Percentiles rank a stretch among this genome's conserved stretches.
These are phyloP conservation scores for Nematostella vectensis DNA, from an alignment of 92 coral and sea anemone species.

Conservation along the genomic window DNA sequence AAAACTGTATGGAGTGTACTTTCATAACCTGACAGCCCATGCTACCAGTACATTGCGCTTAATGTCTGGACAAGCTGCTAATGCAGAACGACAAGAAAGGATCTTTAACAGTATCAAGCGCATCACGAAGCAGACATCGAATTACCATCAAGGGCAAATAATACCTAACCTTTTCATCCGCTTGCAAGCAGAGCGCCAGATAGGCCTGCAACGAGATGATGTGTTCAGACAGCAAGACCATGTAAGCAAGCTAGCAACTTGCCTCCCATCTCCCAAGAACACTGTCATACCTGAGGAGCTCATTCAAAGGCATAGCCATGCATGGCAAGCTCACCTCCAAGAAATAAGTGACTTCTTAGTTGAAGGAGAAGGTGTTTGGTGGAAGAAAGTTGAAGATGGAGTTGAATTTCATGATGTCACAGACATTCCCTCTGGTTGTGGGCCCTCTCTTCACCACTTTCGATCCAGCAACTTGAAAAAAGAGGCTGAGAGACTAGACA, in stretches of 20 bases:
- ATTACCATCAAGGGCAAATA: slow-evolving; percentile 29
- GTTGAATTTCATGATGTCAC: no score
- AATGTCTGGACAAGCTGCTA: slow-evolving; percentile 38
- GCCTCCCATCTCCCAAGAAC: slow-evolving; percentile 2
- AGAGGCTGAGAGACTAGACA: slow-evolving; percentile 25
- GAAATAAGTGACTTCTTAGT: no score
- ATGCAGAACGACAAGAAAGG: slow-evolving; percentile 42
- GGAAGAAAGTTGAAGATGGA: background rate
- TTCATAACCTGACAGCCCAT: slow-evolving; percentile 37
- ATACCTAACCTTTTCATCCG: no score
- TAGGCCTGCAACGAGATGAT: slow-evolving; percentile 24
- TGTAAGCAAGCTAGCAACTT: slow-evolving; percentile 9
- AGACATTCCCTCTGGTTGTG: no score
- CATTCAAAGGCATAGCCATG: background rate
- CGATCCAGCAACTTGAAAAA: slow-evolving; percentile 28
- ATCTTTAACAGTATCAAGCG: slow-evolving; percentile 30
- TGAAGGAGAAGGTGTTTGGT: no score
- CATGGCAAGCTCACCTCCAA: no score
- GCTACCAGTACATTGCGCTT: slow-evolving; percentile 45
- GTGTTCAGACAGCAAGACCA: slow-evolving; percentile 22
- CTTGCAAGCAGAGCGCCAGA: slow-evolving; percentile 33
- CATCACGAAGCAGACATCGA: slow-evolving; percentile 37
- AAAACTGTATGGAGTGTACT: slow-evolving; percentile 43
- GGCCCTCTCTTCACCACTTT: slow-evolving; percentile 27
- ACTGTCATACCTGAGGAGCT: background rate